Percentiles rank a stretch among this genome's conserved stretches.
Conservation (phyloP, 2,797 vertebrate genomes). For the Geotria australis region DNA sequence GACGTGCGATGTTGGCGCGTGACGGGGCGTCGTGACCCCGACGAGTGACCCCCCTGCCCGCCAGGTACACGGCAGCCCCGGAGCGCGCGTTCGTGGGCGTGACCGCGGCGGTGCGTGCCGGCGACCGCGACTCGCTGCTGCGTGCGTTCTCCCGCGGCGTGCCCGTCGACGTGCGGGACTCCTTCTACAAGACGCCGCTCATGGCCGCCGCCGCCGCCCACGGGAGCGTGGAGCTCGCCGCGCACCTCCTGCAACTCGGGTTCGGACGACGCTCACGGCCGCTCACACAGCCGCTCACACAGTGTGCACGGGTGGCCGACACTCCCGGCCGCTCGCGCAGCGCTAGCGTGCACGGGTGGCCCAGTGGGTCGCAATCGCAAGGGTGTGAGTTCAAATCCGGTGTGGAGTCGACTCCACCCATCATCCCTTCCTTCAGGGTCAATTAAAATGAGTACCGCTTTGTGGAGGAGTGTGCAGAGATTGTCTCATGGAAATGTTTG, state of each 20-base stretch:
- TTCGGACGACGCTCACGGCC: constrained; percentile 8
- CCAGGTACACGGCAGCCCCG: constrained; percentile 23
- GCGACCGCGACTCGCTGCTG: constrained; percentile 40
- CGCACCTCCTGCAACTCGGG: constrained; percentile 40
- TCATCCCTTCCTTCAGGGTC: too few species aligned
- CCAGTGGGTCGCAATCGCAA: too few species aligned
- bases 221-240: constrained; percentile 29
- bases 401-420: too few species aligned
- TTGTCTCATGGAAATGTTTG: too few species aligned
- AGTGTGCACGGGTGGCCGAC: background rate
- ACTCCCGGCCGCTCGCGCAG: background rate
- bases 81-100: constrained; percentile 22
- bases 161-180: constrained; percentile 39
- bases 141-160: constrained; percentile 36
- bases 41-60: too few species aligned
- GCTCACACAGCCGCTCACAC: too few species aligned
- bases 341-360: too few species aligned
- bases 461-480: too few species aligned
- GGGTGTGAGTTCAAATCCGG: too few species aligned
- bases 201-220: constrained; percentile 33
- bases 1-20: too few species aligned
- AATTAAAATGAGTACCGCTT: too few species aligned
- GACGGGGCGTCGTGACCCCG: too few species aligned
- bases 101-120: constrained; percentile 30
- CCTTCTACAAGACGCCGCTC: constrained; percentile 55